A percentile compares a stretch with the other conserved stretches of the same genome.
phyloP scores from a whole-genome alignment of 2,113 vertebrate genomes.

The Cyrtonyx montezumae region DNA sequence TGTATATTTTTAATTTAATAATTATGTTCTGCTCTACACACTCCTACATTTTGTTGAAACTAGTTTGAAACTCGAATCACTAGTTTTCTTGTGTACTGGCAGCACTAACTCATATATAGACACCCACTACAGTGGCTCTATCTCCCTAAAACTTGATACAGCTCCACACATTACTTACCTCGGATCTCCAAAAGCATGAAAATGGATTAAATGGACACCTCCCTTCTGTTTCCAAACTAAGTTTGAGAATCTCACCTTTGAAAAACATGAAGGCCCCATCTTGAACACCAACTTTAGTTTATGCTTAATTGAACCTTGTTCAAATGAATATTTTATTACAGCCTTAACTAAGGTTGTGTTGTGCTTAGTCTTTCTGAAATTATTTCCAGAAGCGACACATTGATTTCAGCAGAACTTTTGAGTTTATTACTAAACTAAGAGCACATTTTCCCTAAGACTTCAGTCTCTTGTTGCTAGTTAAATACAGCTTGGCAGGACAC shows the following conservation, averaged over 20 bases:
- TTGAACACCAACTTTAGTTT: background rate
- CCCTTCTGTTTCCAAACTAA: too few species aligned
- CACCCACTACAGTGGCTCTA: background rate
- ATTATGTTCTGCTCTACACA: background rate
- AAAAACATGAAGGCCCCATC: background rate
- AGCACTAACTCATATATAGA: background rate
- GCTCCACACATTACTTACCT: background rate
- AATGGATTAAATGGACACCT: background rate
- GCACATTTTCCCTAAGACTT: background rate
- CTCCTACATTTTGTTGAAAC: background rate
- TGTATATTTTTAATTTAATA: background rate
- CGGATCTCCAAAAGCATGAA: background rate
- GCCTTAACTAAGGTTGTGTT: background rate
- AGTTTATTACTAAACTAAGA: background rate
- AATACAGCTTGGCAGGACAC: background rate
- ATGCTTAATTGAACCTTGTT: background rate
- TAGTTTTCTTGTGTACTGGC: background rate
- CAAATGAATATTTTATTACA: background rate
- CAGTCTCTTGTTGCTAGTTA: background rate
- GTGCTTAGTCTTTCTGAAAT: background rate
- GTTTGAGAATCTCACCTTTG: background rate
- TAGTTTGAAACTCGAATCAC: background rate
- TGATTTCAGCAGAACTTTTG: background rate
- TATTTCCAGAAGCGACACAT: background rate
- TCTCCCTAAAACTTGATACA: background rate